Evolutionary conservation across 2,797 vertebrate genomes (phyloP), one percentile per base, ranked within the genome.

Genomic region (Perodicticus potto): DNA sequence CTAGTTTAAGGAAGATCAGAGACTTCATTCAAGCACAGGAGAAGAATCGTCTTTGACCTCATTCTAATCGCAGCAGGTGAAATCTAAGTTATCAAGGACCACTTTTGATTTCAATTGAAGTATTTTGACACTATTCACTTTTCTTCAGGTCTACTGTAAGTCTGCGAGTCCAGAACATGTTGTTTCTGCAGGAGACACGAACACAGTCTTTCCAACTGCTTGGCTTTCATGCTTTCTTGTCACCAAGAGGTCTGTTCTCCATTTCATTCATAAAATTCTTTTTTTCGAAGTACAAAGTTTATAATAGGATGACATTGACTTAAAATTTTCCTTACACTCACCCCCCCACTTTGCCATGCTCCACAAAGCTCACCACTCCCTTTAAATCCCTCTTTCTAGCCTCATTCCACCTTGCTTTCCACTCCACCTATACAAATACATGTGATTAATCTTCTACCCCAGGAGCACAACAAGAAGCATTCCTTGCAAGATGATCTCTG

Each of bases 311-410:
- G 3, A 5, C 8, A 6, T 32, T 80, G 19, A 53, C 67, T 63
- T n/a, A 72, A 85, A 72, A 0, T 4, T 76, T 49, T 70, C 29
- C 84, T 85, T 85, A 23, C 1, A 27, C 8, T 34, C 2, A 40
- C 73, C 76, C 2, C 1, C 13, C 3, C 37, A 7, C 11, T 85
- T 74, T 69, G 20, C 23, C 22, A 6, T 45, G 7, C 2, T 3
- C 23, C 34, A 10, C 1, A 40, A n/a, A 32, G 8, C 2, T 17
- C 63, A 29, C 0, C 0, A 1, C 2, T 83, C 20, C 27, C 25
- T n/a, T 19, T 20, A 53, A 23, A 25, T 34, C 27, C 67, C 8
- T 61, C 34, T 73, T 76, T 34, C 78, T n/a, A 57, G 32, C 19
- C 32, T 83, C 7, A 22, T 20, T 69, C 57, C 0, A 6, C 7